phyloP scores from a whole-genome alignment of 2,797 vertebrate species.

The Clarias platycephalus region DNA sequence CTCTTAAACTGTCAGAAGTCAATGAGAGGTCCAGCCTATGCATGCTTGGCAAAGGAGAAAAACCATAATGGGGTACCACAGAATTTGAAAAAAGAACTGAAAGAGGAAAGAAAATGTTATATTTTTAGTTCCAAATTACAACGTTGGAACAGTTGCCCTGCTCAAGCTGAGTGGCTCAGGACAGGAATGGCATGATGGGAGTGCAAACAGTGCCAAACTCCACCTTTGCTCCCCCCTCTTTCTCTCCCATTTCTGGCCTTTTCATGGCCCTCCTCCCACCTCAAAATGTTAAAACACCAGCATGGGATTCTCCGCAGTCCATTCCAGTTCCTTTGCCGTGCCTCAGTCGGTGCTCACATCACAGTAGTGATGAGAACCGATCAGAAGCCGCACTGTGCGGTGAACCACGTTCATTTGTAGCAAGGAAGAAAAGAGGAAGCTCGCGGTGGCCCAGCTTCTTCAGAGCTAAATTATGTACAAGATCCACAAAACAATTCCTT shows the following conservation, averaged over 20 bases:
- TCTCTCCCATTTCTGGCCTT: conserved; percentile 72
- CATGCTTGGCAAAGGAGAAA: conserved; percentile 75
- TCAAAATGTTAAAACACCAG: conserved; percentile 58
- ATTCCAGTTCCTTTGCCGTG: conserved; percentile 36
- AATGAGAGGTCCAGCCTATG: conserved; percentile 73
- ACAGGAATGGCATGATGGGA: conserved; percentile 81
- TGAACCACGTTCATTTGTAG: conserved; percentile 59
- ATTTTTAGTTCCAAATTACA: conserved; percentile 88
- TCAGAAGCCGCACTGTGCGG: conserved; percentile 47
- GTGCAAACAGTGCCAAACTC: conserved; percentile 74
- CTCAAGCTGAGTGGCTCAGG: conserved; percentile 76
- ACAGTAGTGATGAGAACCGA: conserved; percentile 39
- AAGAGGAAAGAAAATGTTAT: conserved; percentile 82
- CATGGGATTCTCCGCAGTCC: conserved; percentile 64
- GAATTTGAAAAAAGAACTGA: conserved; percentile 69
- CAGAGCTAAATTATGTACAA: conserved; percentile 46
- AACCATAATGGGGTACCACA: conserved; percentile 79
- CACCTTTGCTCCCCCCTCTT: conserved; percentile 65
- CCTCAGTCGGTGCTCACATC: conserved; percentile 36
- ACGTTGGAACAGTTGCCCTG: conserved; percentile 79
- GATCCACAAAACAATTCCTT: conserved; percentile 37
- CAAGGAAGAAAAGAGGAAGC: conserved; percentile 49
- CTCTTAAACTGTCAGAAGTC: conserved; percentile 65
- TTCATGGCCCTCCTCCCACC: conserved; percentile 67
- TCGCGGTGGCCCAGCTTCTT: conserved; percentile 37